Evolutionary conservation across 2,797 vertebrate species (phyloP).

Genomic region (Clarias pachynema): DNA sequence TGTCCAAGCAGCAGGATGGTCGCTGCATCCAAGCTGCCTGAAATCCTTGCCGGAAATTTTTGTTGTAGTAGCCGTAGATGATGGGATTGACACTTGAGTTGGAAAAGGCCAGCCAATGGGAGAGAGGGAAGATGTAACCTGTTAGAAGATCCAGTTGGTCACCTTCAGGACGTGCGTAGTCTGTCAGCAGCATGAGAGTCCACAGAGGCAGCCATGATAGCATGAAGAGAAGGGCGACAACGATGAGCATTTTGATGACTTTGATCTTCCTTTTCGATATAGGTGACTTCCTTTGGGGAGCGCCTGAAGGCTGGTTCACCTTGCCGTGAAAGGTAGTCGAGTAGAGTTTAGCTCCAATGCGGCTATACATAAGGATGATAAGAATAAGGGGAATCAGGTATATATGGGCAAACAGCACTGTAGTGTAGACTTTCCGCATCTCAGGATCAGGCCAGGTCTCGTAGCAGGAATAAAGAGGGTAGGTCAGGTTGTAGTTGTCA

Average conservation of each 20-base stretch:
- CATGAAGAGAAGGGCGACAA: conserved; percentile 80
- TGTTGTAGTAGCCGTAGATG: conserved; percentile 89
- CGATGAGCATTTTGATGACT: conserved; percentile 82
- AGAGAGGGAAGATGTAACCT: conserved; percentile 79
- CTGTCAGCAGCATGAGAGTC: conserved; percentile 80
- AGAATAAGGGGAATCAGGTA: conserved; percentile 76
- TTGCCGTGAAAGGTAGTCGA: conserved; percentile 59
- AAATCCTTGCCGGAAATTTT: conserved; percentile 91
- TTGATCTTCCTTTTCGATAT: conserved; percentile 75
- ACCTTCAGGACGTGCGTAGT: conserved; percentile 71
- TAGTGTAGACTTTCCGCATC: conserved; percentile 80
- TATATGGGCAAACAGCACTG: conserved; percentile 77
- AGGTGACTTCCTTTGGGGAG: conserved; percentile 71
- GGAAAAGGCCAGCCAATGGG: conserved; percentile 82
- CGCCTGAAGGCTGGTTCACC: conserved; percentile 32
- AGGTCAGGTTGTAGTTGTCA: conserved; percentile 68
- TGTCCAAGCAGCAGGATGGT: conserved; percentile 54
- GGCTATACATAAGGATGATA: conserved; percentile 77
- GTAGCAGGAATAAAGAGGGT: conserved; percentile 76
- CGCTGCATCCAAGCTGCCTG: conserved; percentile 72
- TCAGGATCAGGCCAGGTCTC: conserved; percentile 77
- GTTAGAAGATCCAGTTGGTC: conserved; percentile 74
- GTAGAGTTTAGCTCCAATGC: conserved; percentile 77
- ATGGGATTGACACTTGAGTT: conserved; percentile 83
- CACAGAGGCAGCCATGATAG: conserved; percentile 83